phyloP scores from a whole-genome alignment of 1,140 invertebrate species.

The Hetaerina americana region DNA sequence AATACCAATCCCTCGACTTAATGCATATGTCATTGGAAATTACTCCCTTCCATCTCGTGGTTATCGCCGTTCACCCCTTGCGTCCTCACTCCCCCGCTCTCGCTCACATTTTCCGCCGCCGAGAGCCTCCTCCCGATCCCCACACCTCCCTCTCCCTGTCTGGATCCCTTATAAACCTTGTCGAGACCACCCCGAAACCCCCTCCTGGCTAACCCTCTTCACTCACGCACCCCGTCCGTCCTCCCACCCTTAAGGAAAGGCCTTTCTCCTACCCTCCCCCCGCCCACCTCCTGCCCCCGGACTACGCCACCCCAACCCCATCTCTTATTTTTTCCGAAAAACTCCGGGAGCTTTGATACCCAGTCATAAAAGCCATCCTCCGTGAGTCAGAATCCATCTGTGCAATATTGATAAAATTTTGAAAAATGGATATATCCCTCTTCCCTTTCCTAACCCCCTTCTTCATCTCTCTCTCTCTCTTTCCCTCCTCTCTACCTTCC shows the following conservation, averaged over 20 bases:
- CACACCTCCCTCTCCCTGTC: not conserved
- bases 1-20: not conserved
- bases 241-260: too few species aligned
- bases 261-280: too few species aligned
- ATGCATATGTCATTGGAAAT: not conserved
- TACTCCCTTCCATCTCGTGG: not conserved
- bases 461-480: not conserved
- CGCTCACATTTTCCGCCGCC: not conserved
- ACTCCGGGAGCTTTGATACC: not conserved
- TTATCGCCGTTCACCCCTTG: not conserved
- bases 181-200: too few species aligned
- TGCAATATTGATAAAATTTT: slow-evolving; percentile 15
- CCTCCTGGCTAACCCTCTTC: too few species aligned
- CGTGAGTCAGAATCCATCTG: slow-evolving; percentile 14
- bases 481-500: not conserved
- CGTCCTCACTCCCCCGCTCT: not conserved
- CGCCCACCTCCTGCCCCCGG: too few species aligned
- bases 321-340: not conserved
- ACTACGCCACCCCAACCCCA: too few species aligned
- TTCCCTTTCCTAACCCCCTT: not conserved
- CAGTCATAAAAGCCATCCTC: slow-evolving; percentile 8
- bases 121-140: not conserved
- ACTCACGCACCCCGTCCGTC: too few species aligned
- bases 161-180: too few species aligned
- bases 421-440: slow-evolving; percentile 11